These are phyloP conservation scores for Florisuga fusca DNA, from an alignment of 2,797 vertebrate species.

Conservation along the genomic window DNA sequence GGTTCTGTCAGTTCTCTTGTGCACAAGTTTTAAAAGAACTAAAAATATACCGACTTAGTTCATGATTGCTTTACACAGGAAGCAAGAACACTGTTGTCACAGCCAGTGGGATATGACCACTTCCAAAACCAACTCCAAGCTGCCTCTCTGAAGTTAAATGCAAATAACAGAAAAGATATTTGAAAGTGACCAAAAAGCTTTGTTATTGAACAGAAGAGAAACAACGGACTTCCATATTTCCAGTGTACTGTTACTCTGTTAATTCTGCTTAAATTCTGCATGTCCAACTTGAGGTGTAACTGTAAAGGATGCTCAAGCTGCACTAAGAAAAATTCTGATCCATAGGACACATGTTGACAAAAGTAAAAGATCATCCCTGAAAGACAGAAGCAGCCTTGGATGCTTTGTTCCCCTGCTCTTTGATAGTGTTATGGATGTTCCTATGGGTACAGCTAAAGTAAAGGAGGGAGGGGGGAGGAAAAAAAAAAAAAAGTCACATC, in stretches of 20 bases:
- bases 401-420: background rate
- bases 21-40: background rate
- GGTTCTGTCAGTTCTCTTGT: background rate
- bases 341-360: background rate
- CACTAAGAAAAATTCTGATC: background rate
- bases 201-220: background rate
- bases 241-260: background rate
- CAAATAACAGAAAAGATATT: background rate
- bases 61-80: background rate
- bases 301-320: background rate
- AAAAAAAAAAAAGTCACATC: background rate
- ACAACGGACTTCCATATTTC: background rate
- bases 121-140: conserved; percentile 4
- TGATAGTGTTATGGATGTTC: background rate
- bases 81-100: background rate
- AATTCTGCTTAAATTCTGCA: background rate
- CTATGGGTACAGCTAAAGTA: background rate
- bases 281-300: background rate
- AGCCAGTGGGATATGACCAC: background rate
- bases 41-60: conserved; percentile 7
- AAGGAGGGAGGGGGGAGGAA: background rate
- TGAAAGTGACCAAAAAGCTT: background rate
- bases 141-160: background rate
- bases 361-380: background rate
- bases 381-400: background rate